Percentiles rank a stretch among this genome's conserved stretches.
Evolutionary conservation across 2,113 vertebrate genomes (phyloP).

Genomic region (Felis catus): F.catus_Fca126_mat1.0 CM031418.1:108098501-108099000

Average conservation of each 20-base stretch:
- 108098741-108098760: background rate
- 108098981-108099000: background rate
- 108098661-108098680: background rate
- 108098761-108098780: background rate
- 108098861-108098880: background rate
- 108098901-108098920: background rate
- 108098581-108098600: background rate
- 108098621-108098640: background rate
- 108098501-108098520: background rate
- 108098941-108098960: background rate
- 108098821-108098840: background rate
- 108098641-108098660: background rate
- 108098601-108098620: background rate
- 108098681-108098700: background rate
- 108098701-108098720: background rate
- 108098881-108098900: background rate
- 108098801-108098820: background rate
- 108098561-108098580: background rate
- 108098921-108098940: background rate
- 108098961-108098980: background rate
- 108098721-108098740: background rate
- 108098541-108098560: background rate
- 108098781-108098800: background rate
- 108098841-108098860: background rate
- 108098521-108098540: background rate